Conservation (phyloP, 2,797 vertebrate species). For the Alca torda region DNA sequence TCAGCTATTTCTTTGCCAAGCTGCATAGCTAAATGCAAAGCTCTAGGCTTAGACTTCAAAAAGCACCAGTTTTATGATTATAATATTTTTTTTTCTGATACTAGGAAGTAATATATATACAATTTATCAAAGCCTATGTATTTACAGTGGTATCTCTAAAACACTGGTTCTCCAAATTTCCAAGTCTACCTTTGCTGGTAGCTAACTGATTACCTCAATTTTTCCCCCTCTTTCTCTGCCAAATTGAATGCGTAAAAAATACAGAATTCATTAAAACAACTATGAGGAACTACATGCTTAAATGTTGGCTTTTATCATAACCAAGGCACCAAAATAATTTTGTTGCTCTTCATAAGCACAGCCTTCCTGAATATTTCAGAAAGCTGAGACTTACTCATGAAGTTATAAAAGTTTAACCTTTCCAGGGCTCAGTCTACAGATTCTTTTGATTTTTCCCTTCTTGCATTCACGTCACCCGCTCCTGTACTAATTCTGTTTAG, state of each 20-base stretch:
- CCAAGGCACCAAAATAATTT: not conserved
- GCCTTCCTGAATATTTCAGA: not conserved
- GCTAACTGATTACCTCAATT: not conserved
- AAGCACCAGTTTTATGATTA: not conserved
- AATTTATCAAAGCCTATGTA: not conserved
- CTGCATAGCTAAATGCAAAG: not conserved
- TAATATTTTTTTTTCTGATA: not conserved
- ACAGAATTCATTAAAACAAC: not conserved
- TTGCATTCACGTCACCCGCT: not conserved
- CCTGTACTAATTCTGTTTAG: not conserved
- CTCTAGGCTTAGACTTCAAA: not conserved
- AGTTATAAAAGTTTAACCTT: not conserved
- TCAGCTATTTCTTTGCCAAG: not conserved
- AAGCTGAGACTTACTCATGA: not conserved
- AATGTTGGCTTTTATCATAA: not conserved
- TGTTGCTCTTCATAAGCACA: not conserved
- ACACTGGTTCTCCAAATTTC: not conserved
- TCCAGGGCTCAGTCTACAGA: not conserved
- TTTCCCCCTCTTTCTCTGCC: not conserved
- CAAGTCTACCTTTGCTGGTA: not conserved
- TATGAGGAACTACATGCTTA: not conserved
- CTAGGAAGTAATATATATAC: not conserved
- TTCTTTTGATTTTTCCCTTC: not conserved
- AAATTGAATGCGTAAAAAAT: not conserved
- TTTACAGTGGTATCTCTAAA: not conserved